phyloP scores from a whole-genome alignment of 1,140 invertebrate species.

The Lordiphosa mommai region DNA sequence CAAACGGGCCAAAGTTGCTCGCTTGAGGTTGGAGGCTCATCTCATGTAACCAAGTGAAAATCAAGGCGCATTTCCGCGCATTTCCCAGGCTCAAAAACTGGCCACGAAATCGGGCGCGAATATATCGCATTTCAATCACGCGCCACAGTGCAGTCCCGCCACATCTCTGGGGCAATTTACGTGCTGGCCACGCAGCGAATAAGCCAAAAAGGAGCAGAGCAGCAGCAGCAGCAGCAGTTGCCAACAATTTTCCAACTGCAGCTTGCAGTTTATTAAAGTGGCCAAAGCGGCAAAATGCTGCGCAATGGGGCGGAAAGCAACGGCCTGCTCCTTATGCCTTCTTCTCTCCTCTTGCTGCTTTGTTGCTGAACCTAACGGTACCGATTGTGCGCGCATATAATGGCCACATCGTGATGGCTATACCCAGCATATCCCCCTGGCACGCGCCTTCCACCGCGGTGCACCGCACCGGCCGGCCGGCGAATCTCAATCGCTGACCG shows the following conservation, averaged over 20 bases:
- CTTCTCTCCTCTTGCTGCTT: slow-evolving; percentile 15
- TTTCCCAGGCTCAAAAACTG: slow-evolving; percentile 61
- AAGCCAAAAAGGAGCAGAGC: slow-evolving; percentile 20
- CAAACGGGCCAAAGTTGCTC: slow-evolving; percentile 25
- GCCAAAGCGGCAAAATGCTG: slow-evolving; percentile 23
- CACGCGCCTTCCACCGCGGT: neutral
- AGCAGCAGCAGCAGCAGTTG: slow-evolving; percentile 3
- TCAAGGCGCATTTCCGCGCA: slow-evolving; percentile 57
- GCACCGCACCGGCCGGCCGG: slow-evolving; percentile 39
- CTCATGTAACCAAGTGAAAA: slow-evolving; percentile 37
- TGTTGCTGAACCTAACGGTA: slow-evolving; percentile 62
- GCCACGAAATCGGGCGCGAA: slow-evolving; percentile 74
- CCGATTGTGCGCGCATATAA: slow-evolving; percentile 69
- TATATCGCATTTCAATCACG: slow-evolving; percentile 78
- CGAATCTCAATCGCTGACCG: slow-evolving; percentile 17
- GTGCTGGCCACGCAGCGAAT: slow-evolving; percentile 55
- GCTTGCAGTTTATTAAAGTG: slow-evolving; percentile 72
- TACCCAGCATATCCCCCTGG: slow-evolving; percentile 18
- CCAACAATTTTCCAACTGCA: slow-evolving; percentile 31
- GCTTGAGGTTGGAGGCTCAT: slow-evolving; percentile 14
- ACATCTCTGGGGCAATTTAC: slow-evolving; percentile 56
- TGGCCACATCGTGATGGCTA: slow-evolving; percentile 69
- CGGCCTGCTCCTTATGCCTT: slow-evolving; percentile 19
- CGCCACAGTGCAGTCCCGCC: slow-evolving; percentile 30
- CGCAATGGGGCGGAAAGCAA: slow-evolving; percentile 68